These are phyloP conservation scores for Gonatopus flavifemur DNA, from an alignment of 1,140 invertebrate species.

Conservation along the genomic window DNA sequence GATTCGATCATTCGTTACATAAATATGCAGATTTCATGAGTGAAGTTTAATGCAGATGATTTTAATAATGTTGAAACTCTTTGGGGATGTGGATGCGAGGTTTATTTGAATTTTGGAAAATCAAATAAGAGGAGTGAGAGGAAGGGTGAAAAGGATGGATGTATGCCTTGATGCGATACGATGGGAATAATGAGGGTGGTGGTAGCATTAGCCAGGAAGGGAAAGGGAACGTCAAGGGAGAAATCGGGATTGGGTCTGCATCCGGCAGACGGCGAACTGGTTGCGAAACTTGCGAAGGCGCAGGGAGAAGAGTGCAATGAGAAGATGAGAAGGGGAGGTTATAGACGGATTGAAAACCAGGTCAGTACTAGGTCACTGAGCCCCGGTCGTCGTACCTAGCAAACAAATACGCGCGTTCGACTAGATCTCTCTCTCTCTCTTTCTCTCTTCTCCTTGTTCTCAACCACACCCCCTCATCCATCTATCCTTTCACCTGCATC, in stretches of 20 bases:
- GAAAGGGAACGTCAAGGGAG: conserved; percentile 27
- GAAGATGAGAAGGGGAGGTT: conserved; percentile 18
- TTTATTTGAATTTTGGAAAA: no score
- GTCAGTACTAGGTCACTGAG: conserved; percentile 35
- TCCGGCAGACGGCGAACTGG: conserved; percentile 18
- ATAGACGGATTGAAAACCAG: conserved; percentile 26
- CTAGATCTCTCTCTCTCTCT: background rate
- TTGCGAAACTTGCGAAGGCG: conserved; percentile 16
- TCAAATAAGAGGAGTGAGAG: background rate
- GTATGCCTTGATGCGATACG: background rate
- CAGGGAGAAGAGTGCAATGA: no score
- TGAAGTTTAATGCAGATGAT: no score
- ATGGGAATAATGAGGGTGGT: background rate
- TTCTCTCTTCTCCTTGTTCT: no score
- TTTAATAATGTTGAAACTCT: no score
- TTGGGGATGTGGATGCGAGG: no score
- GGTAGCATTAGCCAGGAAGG: conserved; percentile 5
- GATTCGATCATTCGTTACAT: no score
- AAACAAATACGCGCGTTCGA: conserved; percentile 23
- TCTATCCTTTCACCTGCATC: no score
- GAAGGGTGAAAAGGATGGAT: background rate
- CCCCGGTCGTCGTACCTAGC: conserved; percentile 20
- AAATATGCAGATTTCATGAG: no score
- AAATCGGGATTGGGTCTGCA: conserved; percentile 33
- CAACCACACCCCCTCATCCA: no score